Conservation (phyloP, 2,888 invertebrate species). For the Pyrrhosoma nymphula region DNA sequence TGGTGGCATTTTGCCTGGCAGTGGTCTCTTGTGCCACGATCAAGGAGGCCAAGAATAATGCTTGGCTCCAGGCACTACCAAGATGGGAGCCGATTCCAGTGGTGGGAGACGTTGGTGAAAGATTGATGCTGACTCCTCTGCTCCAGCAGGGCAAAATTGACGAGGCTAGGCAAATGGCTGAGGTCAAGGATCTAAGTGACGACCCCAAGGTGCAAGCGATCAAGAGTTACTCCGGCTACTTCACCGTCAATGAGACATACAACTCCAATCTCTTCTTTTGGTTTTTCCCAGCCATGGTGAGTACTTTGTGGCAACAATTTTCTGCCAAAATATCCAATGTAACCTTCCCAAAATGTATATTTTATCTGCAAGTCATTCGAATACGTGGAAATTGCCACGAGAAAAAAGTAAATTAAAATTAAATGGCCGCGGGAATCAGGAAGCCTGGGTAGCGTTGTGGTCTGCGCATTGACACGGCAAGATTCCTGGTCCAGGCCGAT, state of each 20-base stretch:
- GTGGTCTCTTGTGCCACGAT: not conserved
- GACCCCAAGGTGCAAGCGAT: constrained; percentile 71
- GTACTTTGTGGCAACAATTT: constrained; percentile 74
- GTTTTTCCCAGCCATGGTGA: constrained; percentile 79
- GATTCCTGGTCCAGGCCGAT: no score
- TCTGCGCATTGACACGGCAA: no score
- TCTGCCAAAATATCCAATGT: constrained; percentile 76
- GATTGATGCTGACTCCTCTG: not conserved
- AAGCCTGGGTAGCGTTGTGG: no score
- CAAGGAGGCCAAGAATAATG: not conserved
- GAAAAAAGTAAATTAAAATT: no score
- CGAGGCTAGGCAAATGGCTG: not conserved
- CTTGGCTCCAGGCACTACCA: not conserved
- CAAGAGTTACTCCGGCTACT: constrained; percentile 75
- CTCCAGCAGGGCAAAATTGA: not conserved
- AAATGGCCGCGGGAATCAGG: no score
- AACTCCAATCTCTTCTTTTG: constrained; percentile 80
- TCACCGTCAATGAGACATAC: constrained; percentile 78
- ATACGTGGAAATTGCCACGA: no score
- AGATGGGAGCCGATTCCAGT: not conserved
- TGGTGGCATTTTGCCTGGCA: not conserved
- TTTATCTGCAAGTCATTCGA: no score
- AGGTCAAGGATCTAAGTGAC: constrained; percentile 50
- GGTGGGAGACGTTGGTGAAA: not conserved
- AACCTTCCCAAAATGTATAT: no score